These are phyloP conservation scores for Pelochelys cantorii DNA, from an alignment of 2,797 vertebrate genomes.

Conservation along the genomic window DNA sequence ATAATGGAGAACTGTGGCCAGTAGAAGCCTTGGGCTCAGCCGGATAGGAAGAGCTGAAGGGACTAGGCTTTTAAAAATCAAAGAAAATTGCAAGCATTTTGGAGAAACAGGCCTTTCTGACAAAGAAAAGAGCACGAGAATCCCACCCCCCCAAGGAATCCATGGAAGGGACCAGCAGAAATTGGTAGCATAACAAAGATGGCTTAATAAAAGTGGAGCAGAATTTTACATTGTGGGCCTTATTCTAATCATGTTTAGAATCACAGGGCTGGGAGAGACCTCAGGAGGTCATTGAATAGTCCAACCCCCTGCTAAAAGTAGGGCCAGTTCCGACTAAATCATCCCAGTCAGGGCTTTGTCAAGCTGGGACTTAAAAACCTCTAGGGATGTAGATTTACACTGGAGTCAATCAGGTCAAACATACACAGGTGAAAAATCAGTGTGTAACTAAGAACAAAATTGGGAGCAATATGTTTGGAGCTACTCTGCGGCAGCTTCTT, in stretches of 20 bases:
- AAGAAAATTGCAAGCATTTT: not conserved
- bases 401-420: not conserved
- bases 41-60: not conserved
- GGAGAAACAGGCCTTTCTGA: constrained; percentile 1
- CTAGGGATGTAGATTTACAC: not conserved
- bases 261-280: no score
- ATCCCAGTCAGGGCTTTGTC: no score
- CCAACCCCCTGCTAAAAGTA: no score
- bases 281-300: no score
- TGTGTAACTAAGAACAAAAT: constrained; percentile 13
- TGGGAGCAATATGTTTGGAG: not conserved
- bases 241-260: not conserved
- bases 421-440: constrained; percentile 15
- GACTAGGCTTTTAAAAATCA: not conserved
- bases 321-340: no score
- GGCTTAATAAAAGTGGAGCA: not conserved
- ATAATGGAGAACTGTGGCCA: no score
- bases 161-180: not conserved
- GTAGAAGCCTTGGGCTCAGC: no score
- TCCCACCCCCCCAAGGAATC: not conserved
- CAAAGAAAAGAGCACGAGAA: not conserved
- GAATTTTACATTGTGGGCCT: not conserved
- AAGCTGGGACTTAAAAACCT: no score
- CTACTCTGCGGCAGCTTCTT: not conserved
- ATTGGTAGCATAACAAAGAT: not conserved